These are phyloP conservation scores for Pteropus alecto DNA, from an alignment of 2,113 vertebrate genomes.

Conservation along the genomic window DNA sequence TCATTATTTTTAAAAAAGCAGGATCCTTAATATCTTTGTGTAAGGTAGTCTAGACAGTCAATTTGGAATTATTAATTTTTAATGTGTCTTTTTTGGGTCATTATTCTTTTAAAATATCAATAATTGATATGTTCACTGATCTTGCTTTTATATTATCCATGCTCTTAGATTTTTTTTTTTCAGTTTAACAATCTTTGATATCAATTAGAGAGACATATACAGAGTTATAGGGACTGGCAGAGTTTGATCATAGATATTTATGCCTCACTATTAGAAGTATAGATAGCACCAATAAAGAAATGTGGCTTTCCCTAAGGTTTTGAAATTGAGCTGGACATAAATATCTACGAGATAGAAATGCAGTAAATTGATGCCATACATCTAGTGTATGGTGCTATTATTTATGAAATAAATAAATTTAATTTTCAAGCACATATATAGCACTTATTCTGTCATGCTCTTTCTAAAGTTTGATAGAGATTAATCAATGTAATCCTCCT, in stretches of 20 bases:
- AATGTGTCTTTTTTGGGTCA: background rate
- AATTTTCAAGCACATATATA: background rate
- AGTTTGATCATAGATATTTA: constrained; percentile 8
- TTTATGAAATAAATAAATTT: constrained; percentile 3
- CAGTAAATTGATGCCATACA: background rate
- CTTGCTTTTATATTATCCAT: background rate
- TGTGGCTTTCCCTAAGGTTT: background rate
- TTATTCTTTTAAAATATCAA: constrained; percentile 2
- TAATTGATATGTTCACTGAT: background rate
- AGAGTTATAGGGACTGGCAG: background rate
- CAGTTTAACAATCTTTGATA: background rate
- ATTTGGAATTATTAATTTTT: constrained; percentile 36
- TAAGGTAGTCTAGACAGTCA: background rate
- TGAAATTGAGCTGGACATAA: background rate
- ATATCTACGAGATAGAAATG: background rate
- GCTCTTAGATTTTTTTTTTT: background rate
- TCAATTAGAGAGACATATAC: background rate
- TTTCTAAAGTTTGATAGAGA: background rate
- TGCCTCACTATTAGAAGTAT: background rate
- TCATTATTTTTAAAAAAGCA: background rate
- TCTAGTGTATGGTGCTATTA: background rate
- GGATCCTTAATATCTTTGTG: background rate
- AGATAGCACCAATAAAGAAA: background rate
- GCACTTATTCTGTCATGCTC: background rate
- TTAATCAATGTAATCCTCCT: background rate